Evolutionary conservation across 2,888 invertebrate genomes (phyloP).

Genomic region (Apodemia hepburni): DNA sequence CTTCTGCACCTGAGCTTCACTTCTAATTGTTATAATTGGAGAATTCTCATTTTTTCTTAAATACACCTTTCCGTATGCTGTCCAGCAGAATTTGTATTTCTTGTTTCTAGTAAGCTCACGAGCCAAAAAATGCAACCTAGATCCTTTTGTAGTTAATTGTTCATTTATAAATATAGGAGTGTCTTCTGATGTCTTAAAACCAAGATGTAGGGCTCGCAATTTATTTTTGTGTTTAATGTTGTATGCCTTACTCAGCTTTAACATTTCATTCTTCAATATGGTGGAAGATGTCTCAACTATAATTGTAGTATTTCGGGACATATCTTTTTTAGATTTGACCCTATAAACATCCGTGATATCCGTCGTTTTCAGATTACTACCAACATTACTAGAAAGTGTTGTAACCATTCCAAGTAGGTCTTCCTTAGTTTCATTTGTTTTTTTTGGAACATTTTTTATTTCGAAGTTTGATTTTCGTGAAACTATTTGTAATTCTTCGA

Average conservation of each 20-base stretch:
- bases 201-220: conserved; percentile 25
- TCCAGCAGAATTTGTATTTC: conserved; percentile 12
- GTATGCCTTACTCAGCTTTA: conserved; percentile 27
- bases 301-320: conserved; percentile 24
- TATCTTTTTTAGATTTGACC: conserved; percentile 20
- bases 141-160: conserved; percentile 8
- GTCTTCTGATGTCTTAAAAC: conserved; percentile 19
- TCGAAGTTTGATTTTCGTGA: conserved; percentile 24
- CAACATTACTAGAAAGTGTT: conserved; percentile 21
- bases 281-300: conserved; percentile 31
- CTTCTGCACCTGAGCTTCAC: conserved; percentile 21
- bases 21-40: conserved; percentile 24
- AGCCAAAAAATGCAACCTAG: neutral
- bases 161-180: conserved; percentile 25
- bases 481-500: conserved; percentile 25
- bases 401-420: conserved; percentile 25
- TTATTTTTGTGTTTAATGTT: conserved; percentile 27
- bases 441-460: conserved; percentile 15
- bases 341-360: conserved; percentile 31
- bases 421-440: conserved; percentile 20
- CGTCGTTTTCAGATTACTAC: conserved; percentile 12
- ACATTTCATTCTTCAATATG: conserved; percentile 25
- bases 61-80: conserved; percentile 16
- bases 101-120: conserved; percentile 1
- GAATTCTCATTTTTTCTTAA: conserved; percentile 23